Base-by-base conservation (phyloP, 2,113 vertebrate species). In the Athene cunicularia region DNA sequence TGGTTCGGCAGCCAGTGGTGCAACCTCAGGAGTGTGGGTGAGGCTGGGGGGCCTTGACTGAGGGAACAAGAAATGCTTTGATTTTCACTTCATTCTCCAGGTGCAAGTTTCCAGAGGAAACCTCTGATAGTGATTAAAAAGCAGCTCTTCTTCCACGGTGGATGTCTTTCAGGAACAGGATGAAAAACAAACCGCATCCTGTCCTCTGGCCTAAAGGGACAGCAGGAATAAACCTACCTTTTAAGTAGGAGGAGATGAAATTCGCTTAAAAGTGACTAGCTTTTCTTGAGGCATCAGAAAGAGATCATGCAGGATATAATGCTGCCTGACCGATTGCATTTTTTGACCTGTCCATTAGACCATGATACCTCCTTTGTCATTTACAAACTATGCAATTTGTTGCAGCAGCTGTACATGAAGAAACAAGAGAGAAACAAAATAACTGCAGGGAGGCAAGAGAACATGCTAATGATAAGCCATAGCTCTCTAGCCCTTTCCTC, bases 11-110 rank as follows among this genome's bases (percentile, higher is more conserved):
- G 32, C 18, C 28, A 70, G 22, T 32, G 47, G 13, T 58, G 8
- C 41, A 71, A 26, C 63, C 27, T 68, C 49, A 24, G 28, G 41
- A 71, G 33, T 0, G 0, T 0, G 2, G 27, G 28, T 62, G 30
- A 56, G 9, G 23, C 37, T 64, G 47, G 8, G 32, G 32, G 6
- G 6, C 32, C 53, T 52, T 73, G 49, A 9, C 63, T 24, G 33
- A 13, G 39, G 19, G 70, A 76, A 68, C 20, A 30, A 60, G 33
- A 59, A 83, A 77, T 11, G 5, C 50, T 70, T 47, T 60, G 3
- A 37, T 83, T 91, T 86, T 80, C 26, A 22, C 21, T 71, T 86
- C 56, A 37, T 64, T 84, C 64, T 59, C 12, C 2, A 1, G 23
- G 32, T 60, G 12, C 55, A 64, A 22, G 5, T 87, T 93, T 56